Evolutionary conservation across 2,113 vertebrate species (phyloP).

Genomic region (Poeciliopsis occidentalis): DNA sequence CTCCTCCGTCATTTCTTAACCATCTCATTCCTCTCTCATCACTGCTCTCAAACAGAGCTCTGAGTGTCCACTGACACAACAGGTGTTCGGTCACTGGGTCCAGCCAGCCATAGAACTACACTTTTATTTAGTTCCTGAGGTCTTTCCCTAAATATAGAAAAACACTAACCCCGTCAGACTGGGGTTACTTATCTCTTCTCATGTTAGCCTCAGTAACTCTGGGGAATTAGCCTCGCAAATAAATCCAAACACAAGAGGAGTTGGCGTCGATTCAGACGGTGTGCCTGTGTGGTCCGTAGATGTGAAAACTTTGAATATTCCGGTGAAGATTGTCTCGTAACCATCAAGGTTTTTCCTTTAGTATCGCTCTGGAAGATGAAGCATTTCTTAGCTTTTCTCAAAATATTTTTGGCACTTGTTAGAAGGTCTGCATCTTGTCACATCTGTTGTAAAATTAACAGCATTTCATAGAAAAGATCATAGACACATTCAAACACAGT

Average conservation of each 20-base stretch:
- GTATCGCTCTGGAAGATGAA: background rate
- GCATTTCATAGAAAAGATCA: background rate
- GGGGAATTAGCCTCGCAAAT: constrained; percentile 8
- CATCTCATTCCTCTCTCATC: constrained; percentile 57
- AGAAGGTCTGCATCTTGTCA: background rate
- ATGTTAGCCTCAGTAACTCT: constrained; percentile 24
- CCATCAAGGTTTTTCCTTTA: too few relatives aligned
- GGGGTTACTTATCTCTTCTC: constrained; percentile 36
- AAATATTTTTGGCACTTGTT: background rate
- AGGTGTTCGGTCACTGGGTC: constrained; percentile 65
- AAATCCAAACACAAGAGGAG: constrained; percentile 10
- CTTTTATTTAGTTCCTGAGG: constrained; percentile 55
- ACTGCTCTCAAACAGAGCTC: constrained; percentile 27
- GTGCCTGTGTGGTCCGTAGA: background rate
- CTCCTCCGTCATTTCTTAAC: background rate
- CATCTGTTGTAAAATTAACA: background rate
- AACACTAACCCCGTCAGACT: constrained; percentile 19
- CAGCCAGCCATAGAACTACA: constrained; percentile 41
- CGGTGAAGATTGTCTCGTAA: background rate
- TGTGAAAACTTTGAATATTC: background rate
- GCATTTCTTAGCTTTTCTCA: background rate
- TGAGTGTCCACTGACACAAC: constrained; percentile 56
- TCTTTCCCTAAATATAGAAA: constrained; percentile 63
- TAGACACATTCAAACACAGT: background rate
- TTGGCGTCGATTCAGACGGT: background rate